A percentile compares a stretch with the other conserved stretches of the same genome.
Conservation (phyloP, 1,140 invertebrate species). For the Saccostrea echinata region DNA sequence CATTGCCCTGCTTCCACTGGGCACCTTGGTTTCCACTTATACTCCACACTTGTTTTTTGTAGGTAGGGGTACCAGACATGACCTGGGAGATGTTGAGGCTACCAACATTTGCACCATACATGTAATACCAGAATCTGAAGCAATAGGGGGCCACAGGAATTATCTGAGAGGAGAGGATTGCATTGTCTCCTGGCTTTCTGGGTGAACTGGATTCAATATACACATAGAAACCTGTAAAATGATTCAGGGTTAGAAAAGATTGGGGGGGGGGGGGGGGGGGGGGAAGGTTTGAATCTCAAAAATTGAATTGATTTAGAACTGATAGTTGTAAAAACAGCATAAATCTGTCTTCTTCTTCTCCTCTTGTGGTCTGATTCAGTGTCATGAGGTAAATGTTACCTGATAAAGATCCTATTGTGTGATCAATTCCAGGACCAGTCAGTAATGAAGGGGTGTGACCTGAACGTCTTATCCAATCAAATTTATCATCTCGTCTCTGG, state of each 20-base stretch:
- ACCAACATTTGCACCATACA: conserved; percentile 74
- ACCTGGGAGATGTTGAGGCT: conserved; percentile 65
- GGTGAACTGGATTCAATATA: conserved; percentile 88
- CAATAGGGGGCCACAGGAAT: conserved; percentile 57
- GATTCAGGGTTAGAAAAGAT: background rate
- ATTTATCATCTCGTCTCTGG: conserved; percentile 68
- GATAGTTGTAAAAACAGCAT: no score
- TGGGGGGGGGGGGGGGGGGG: no score
- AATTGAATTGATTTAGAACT: no score
- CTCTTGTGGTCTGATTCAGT: background rate
- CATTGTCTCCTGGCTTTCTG: conserved; percentile 83
- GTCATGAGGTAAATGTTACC: conserved; percentile 50
- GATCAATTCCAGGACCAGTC: conserved; percentile 74
- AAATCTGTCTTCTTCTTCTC: no score
- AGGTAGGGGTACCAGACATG: conserved; percentile 24
- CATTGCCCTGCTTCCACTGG: conserved; percentile 67
- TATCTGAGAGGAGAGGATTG: conserved; percentile 64
- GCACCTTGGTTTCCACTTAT: conserved; percentile 68
- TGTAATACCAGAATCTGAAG: conserved; percentile 78
- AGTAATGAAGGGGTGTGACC: conserved; percentile 62
- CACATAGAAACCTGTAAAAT: conserved; percentile 86
- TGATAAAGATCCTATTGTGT: conserved; percentile 69
- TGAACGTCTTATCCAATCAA: conserved; percentile 72
- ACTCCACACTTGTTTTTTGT: conserved; percentile 60
- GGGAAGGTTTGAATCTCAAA: no score